Base-by-base conservation (phyloP, 2,888 invertebrate genomes). In the Thera obeliscata region DNA sequence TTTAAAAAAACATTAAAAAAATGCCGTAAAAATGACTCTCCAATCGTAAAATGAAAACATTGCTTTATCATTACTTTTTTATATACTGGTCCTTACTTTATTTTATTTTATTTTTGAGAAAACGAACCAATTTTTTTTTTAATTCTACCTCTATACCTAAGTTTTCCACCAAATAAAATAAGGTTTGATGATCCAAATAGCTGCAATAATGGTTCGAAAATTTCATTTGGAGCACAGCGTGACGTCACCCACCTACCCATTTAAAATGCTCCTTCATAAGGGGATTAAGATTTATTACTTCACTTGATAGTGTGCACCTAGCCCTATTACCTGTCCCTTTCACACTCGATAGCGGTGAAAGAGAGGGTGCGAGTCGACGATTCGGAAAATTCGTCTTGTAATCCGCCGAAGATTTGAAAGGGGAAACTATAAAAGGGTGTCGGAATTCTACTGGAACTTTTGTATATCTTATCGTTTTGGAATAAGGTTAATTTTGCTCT, bases 261-360 rank as follows among this genome's bases (percentile, higher is more conserved):
- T 77, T 73, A 77, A 76, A 69, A 72, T 73, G 60, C 66, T 70
- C 75, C 75, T 76, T 70, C 66, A 50, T 75, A 76, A 83, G 82
- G 85, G 82, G 76, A 78, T 78, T 65, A 76, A 85, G 86, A 90
- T 89, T 88, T 90, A 88, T 89, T 79, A 77, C 87, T 72, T 75
- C 69, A 75, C 78, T 78, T 80, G 4, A 77, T 72, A 73, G 70
- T 76, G 76, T 76, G 65, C 74, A 65, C 62, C 69, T 80, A 63
- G 69, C 66, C 66, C 67, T 64, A 71, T 69, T 12, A 62, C 35
- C 65, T 41, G 22, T 73, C 75, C 65, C 72, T 73, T 62, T 74
- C 75, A 71, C 61, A 61, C 66, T 57, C 58, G 49, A 22, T 38
- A 41, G 1, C n/a, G 61, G 70, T 69, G 67, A 64, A 69, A 76